Evolutionary conservation across 2,113 vertebrate species (phyloP), one percentile per base, ranked within the genome.

Genomic region (Toxotes chatareus): DNA sequence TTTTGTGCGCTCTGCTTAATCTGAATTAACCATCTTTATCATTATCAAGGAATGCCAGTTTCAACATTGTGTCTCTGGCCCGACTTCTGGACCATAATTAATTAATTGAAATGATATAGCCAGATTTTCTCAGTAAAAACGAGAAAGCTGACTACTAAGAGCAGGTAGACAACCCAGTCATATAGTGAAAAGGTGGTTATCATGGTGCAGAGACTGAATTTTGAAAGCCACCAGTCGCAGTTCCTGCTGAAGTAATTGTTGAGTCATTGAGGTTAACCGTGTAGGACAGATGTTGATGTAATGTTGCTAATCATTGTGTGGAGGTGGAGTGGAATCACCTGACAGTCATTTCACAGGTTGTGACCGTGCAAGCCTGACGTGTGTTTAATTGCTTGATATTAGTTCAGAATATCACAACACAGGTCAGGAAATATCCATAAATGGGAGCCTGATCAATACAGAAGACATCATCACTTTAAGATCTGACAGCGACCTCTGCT

Each of bases 241-340:
- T 44, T n/a, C 27, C 23, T 49, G 77, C 16, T 63, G 19, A 73
- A 68, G 23, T 23, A 46, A 53, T 57, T 69, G 32, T 57, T 49
- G 14, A 78, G 73, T 69, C 31, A 68, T 40, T 38, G 46, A 47
- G 44, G 57, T 81, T 42, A 66, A 66, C 36, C 3, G 36, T 38
- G 36, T 38, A 2, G 4, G 36, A 38, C 36, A 38, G 36, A 38
- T 38, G 36, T 38, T 38, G 7, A 4, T 38, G 7, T 38, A 38
- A 38, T 27, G 27, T 27, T 27, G 1, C 27, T 27, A 27, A 27
- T 27, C 27, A 1, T 27, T 27, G 27, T 27, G 27, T 27, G 27
- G 27, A 27, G 27, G 27, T 27, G 1, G 27, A 27, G 27, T 27
- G 27, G 27, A 27, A 27, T 27, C 27, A 27, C 27, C 27, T 27